Evolutionary conservation across 2,113 vertebrate genomes (phyloP), one percentile per base, ranked within the genome.

Genomic region (Prinia subflava): DNA sequence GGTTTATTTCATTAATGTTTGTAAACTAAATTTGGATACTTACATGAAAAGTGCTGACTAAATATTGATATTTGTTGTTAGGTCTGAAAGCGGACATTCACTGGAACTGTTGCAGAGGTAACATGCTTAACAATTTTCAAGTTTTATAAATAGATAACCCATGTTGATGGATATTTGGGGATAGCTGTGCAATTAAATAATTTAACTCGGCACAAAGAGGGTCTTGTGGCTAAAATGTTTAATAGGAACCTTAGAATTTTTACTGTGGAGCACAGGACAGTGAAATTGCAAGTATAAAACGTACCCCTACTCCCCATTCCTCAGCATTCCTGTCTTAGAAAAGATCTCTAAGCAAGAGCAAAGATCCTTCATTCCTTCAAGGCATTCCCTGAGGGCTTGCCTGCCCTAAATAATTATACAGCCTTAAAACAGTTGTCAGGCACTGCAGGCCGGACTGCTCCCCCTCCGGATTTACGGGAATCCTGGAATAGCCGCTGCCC

Each of bases 361-460:
- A 85, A 91, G 76, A 95, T 92, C 81, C 82, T 88, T 95, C 82
- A 81, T 91, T 95, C 87, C 90, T 97, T 92, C 90, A 86, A 96
- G 90, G 73, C 68, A 65, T 89, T 97, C 93, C 90, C 93, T 30
- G 44, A 75, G 83, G 96, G 68, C n/a, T 93, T 71, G 55, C 68
- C 88, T 95, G 92, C 83, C 90, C 90, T 94, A 93, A 90, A 93
- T 95, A 92, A 96, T 97, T 95, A 96, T 77, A 90, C 52, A 90
- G 73, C 62, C 90, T 96, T 95, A 88, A 93, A 95, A 64, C 64
- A 90, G 68, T 93, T 93, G 93, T 93, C 94, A 96, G 64, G 23
- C 63, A 57, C 22, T 0, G 1, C 67, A 69, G 84, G 39, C 89
- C 77, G 87, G 78, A 65, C 82, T 73, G 62, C 62, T 87, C 41